A percentile compares a stretch with the other conserved stretches of the same genome.
Conservation (phyloP, 2,888 invertebrate genomes). For the Teinopalpus imperialis region DNA sequence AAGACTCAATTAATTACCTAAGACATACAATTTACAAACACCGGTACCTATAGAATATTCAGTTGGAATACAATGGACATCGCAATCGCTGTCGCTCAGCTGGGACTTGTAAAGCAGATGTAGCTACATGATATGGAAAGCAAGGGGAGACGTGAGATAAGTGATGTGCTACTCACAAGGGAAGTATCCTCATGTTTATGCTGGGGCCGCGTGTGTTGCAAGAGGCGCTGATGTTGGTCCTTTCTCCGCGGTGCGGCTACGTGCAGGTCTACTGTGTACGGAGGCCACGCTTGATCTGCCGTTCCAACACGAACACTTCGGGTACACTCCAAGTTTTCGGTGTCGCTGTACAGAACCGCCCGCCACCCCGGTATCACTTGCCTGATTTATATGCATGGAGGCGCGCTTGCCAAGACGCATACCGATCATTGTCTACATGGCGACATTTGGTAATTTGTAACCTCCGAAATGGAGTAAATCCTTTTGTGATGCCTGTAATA, state of each 20-base stretch:
- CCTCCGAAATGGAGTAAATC: slow-evolving; percentile 42
- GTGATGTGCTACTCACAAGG: slow-evolving; percentile 55
- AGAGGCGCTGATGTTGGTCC: slow-evolving; percentile 54
- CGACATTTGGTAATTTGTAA: slow-evolving; percentile 39
- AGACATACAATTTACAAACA: slow-evolving; percentile 18
- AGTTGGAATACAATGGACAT: slow-evolving; percentile 35
- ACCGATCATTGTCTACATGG: slow-evolving; percentile 50
- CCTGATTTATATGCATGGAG: slow-evolving; percentile 59
- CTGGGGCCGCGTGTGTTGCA: slow-evolving; percentile 42
- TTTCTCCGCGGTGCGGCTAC: slow-evolving; percentile 59
- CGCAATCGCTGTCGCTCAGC: slow-evolving; percentile 72
- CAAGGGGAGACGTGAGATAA: slow-evolving; percentile 16
- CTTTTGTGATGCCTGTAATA: slow-evolving; percentile 35
- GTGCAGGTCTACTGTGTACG: slow-evolving; percentile 68
- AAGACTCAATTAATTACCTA: slow-evolving; percentile 10
- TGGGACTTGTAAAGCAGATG: slow-evolving; percentile 26
- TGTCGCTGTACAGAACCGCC: slow-evolving; percentile 40
- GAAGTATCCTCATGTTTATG: slow-evolving; percentile 66
- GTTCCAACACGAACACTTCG: slow-evolving; percentile 48
- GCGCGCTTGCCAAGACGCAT: slow-evolving; percentile 44
- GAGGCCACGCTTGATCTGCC: slow-evolving; percentile 71
- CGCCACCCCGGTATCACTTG: slow-evolving; percentile 45
- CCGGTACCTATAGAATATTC: slow-evolving; percentile 6
- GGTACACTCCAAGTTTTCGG: slow-evolving; percentile 46
- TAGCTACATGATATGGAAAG: slow-evolving; percentile 12